Evolutionary conservation across 2,888 invertebrate genomes (phyloP).

Genomic region (Oscheius sp.): DNA sequence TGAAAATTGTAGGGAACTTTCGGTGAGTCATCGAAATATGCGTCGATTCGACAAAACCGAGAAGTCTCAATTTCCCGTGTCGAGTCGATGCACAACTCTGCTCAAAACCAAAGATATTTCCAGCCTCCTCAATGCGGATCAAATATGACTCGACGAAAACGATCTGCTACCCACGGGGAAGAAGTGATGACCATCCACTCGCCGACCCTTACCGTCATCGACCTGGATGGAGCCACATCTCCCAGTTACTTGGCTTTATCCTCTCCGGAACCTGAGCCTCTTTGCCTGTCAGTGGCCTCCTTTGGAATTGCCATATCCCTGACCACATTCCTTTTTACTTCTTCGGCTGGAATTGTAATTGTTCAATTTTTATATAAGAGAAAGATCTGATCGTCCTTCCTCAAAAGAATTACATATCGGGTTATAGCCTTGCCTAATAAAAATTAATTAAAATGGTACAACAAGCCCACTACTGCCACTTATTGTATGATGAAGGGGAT

Average conservation of each 20-base stretch:
- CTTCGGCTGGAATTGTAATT: constrained; percentile 52
- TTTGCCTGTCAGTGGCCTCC: constrained; percentile 63
- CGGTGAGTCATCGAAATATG: constrained; percentile 55
- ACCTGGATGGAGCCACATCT: constrained; percentile 44
- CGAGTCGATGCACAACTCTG: no score
- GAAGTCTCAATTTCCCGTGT: constrained; percentile 2
- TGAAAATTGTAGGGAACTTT: constrained; percentile 59
- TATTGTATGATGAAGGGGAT: no score
- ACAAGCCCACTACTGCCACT: no score
- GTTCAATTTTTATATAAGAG: constrained; percentile 20
- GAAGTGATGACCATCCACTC: constrained; percentile 59
- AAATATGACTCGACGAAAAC: neutral
- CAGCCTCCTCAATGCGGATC: constrained; percentile 63
- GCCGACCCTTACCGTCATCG: constrained; percentile 68
- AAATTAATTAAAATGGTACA: neutral
- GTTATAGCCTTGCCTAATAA: no score
- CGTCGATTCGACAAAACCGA: neutral
- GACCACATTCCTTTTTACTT: constrained; percentile 65
- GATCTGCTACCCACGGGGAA: neutral
- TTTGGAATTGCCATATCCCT: constrained; percentile 66
- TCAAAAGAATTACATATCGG: constrained; percentile 3
- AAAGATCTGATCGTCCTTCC: no score
- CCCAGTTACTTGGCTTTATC: neutral
- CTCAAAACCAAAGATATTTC: constrained; percentile 39
- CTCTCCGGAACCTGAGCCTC: neutral